These are phyloP conservation scores for Paradoxurus hermaphroditus DNA, from an alignment of 2,113 vertebrate genomes.

Conservation along the genomic window DNA sequence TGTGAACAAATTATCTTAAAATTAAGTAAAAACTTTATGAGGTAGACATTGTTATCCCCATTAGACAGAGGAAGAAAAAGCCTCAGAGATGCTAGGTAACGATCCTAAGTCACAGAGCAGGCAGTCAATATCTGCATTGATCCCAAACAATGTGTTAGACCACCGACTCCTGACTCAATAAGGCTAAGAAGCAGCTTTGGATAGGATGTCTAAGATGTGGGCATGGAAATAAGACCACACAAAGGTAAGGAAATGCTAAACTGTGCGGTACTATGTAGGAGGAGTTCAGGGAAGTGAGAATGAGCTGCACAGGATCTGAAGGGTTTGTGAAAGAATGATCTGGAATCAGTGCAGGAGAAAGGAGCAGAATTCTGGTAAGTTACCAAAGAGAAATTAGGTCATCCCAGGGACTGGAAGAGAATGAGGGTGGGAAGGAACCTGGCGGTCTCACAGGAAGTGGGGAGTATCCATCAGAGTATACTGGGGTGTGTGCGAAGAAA, in stretches of 20 bases:
- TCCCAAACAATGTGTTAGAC: background rate
- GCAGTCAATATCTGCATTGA: background rate
- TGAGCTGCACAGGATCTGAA: background rate
- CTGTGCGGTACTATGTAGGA: background rate
- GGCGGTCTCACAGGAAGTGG: background rate
- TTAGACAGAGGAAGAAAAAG: background rate
- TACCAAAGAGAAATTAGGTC: background rate
- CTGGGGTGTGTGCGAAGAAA: background rate
- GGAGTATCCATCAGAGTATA: accelerated
- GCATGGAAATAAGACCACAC: background rate
- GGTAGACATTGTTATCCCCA: background rate
- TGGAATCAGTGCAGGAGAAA: background rate
- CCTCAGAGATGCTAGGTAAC: background rate
- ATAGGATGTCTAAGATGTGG: background rate
- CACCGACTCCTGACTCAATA: background rate
- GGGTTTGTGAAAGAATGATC: background rate
- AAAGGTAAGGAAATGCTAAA: background rate
- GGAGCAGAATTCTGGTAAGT: background rate
- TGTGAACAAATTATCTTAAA: background rate
- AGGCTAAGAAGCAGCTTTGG: background rate
- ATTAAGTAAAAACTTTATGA: background rate
- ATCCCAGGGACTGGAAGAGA: background rate
- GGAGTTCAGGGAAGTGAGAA: background rate
- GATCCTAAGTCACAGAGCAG: background rate
- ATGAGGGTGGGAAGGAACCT: background rate